Conservation (phyloP, 53 echinoderm and acorn worm genomes). For the Arbacia lixula region DNA sequence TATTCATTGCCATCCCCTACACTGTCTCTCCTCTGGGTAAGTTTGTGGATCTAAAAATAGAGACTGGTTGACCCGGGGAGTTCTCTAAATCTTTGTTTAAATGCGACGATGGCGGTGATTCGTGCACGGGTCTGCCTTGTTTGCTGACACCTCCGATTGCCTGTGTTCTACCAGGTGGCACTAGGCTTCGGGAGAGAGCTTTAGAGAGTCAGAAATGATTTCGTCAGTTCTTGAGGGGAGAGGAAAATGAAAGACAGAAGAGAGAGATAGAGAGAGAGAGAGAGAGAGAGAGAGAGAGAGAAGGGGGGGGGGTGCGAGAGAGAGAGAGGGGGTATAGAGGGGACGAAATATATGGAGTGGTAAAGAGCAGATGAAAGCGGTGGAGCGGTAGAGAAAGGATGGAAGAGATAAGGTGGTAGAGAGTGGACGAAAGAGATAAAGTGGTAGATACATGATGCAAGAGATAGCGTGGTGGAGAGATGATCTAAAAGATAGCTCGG, state of each 20-base stretch:
- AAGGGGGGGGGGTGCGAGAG: not conserved
- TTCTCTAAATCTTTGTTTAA: conserved; percentile 42
- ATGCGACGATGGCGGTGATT: conserved; percentile 15
- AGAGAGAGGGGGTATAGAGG: not conserved
- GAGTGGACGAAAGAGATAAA: not conserved
- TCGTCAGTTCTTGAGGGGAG: no score
- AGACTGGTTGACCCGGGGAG: conserved; percentile 1
- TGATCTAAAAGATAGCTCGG: no score
- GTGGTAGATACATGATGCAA: not conserved
- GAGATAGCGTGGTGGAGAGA: not conserved
- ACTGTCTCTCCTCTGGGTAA: not conserved
- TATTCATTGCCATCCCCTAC: no score
- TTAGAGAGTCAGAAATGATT: no score
- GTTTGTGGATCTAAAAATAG: conserved; percentile 10
- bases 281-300: not conserved
- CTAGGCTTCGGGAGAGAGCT: no score
- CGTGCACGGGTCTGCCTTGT: conserved; percentile 8
- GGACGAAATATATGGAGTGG: not conserved
- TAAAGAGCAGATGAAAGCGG: not conserved
- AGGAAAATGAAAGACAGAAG: not conserved
- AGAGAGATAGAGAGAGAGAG: not conserved
- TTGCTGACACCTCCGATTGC: conserved; percentile 38
- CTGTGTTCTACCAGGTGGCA: conserved; percentile 42
- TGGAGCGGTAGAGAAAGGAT: not conserved
- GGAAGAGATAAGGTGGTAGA: not conserved